Evolutionary conservation across 2,888 invertebrate genomes (phyloP).

Genomic region (Lochmaea crataegi): DNA sequence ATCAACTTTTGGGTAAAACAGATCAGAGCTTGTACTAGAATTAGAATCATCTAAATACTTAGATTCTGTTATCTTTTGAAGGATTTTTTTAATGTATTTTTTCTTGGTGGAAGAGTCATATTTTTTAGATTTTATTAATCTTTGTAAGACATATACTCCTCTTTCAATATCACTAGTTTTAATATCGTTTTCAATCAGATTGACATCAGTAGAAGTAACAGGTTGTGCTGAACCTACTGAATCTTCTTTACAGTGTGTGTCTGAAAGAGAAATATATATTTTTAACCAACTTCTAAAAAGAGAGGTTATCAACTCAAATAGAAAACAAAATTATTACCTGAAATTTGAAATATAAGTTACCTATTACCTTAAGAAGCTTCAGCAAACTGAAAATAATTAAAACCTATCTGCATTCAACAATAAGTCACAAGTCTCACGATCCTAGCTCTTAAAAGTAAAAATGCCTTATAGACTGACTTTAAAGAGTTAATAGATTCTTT

Average conservation of each 20-base stretch:
- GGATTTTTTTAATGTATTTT: constrained; percentile 73
- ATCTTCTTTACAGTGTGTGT: background rate
- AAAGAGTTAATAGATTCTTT: too few species aligned
- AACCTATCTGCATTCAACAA: too few species aligned
- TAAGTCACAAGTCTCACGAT: too few species aligned
- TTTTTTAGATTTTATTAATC: constrained; percentile 71
- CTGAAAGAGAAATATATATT: too few species aligned
- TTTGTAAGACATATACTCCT: constrained; percentile 71
- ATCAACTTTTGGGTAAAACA: constrained; percentile 63
- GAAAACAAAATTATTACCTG: too few species aligned
- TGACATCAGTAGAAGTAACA: background rate
- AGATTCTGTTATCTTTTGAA: constrained; percentile 71
- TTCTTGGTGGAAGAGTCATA: constrained; percentile 72
- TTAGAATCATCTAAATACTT: constrained; percentile 73
- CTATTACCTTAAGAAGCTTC: too few species aligned
- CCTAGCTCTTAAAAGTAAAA: too few species aligned
- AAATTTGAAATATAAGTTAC: too few species aligned
- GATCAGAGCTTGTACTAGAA: constrained; percentile 66
- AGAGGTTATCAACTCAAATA: too few species aligned
- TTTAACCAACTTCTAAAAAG: too few species aligned
- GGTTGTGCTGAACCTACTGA: background rate
- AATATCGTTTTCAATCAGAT: background rate
- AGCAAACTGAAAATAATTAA: too few species aligned
- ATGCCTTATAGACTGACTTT: too few species aligned
- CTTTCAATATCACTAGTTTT: constrained; percentile 70